Evolutionary conservation across 2,113 vertebrate species (phyloP).

Genomic region (Myanophis thanlyinensis): DNA sequence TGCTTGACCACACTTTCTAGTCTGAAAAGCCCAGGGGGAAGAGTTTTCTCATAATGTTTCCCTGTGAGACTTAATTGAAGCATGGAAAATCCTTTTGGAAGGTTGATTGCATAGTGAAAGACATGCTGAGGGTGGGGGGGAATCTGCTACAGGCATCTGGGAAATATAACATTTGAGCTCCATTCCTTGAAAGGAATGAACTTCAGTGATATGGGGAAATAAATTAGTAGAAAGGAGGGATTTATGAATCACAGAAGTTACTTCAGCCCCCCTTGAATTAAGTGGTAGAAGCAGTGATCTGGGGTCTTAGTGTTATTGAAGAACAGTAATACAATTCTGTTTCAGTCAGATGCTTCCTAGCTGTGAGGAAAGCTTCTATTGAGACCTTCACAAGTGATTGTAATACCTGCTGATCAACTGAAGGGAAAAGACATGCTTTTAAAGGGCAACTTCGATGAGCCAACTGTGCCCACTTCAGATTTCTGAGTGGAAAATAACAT

Average conservation of each 20-base stretch:
- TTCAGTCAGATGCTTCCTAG: neutral
- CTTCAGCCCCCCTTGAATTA: neutral
- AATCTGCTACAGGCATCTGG: neutral
- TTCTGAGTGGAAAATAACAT: neutral
- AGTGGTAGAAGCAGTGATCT: neutral
- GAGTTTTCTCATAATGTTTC: neutral
- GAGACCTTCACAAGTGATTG: neutral
- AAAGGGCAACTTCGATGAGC: neutral
- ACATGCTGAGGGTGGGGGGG: no score
- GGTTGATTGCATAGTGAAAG: neutral
- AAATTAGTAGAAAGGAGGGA: neutral
- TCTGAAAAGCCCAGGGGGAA: neutral
- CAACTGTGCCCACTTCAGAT: neutral
- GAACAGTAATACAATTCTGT: neutral
- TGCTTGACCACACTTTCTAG: neutral
- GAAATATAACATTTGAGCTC: neutral
- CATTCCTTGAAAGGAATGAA: neutral
- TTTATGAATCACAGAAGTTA: neutral
- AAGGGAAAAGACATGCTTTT: neutral
- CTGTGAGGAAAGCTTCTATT: neutral
- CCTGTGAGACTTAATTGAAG: neutral
- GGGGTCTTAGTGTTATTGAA: neutral
- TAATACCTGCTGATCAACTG: neutral
- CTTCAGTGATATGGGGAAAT: neutral
- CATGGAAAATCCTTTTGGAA: neutral